These are phyloP conservation scores for Merodon equestris DNA, from an alignment of 2,888 invertebrate species.

Conservation along the genomic window DNA sequence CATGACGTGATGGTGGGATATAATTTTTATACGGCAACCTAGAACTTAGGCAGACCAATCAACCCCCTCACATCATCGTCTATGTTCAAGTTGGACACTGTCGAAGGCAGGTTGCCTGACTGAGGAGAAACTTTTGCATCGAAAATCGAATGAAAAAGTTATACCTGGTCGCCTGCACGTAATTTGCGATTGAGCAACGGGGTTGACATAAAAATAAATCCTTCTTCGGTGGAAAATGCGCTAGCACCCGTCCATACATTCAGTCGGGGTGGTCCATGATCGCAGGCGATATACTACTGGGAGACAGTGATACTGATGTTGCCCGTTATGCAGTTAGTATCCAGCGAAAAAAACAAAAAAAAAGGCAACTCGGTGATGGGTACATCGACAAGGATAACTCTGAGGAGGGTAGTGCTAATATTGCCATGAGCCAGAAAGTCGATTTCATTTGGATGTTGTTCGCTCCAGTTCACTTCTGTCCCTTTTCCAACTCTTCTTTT, in stretches of 20 bases:
- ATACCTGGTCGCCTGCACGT: slow-evolving; percentile 64
- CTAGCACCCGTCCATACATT: no score
- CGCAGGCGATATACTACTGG: no score
- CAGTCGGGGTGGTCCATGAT: no score
- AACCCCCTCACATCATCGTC: slow-evolving; percentile 9
- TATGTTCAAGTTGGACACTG: slow-evolving; percentile 22
- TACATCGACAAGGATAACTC: neutral
- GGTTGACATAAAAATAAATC: slow-evolving; percentile 52
- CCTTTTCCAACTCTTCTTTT: slow-evolving; percentile 48
- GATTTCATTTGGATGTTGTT: slow-evolving; percentile 60
- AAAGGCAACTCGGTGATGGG: no score
- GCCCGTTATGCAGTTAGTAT: neutral
- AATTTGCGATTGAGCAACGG: slow-evolving; percentile 65
- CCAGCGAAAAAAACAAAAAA: no score
- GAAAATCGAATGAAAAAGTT: slow-evolving; percentile 69
- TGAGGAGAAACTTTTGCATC: slow-evolving; percentile 59
- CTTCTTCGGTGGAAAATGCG: neutral
- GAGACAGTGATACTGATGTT: slow-evolving; percentile 14
- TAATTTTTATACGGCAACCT: slow-evolving; percentile 63
- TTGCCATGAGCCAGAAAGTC: slow-evolving; percentile 57
- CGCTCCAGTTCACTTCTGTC: slow-evolving; percentile 61
- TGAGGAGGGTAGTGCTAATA: slow-evolving; percentile 33
- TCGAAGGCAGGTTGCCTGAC: slow-evolving; percentile 22
- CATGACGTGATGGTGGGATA: slow-evolving; percentile 50
- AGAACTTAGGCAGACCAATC: slow-evolving; percentile 50